Conservation (phyloP, 2,797 vertebrate genomes). For the Acrossocheilus fasciatus region DNA sequence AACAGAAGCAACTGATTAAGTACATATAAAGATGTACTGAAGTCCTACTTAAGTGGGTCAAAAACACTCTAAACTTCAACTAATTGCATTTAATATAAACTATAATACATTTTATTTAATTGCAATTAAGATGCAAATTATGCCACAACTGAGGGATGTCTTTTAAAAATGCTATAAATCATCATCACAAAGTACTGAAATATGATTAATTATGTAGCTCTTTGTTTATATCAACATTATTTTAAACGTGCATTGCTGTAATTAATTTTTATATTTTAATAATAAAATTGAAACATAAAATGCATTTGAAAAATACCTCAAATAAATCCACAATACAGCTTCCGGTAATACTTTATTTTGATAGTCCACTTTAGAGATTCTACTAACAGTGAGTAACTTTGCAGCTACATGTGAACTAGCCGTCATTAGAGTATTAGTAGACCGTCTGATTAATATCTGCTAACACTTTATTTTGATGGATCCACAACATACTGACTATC, state of each 20-base stretch:
- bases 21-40: background rate
- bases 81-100: too few relatives aligned
- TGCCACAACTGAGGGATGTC: background rate
- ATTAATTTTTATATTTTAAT: background rate
- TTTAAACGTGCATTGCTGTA: background rate
- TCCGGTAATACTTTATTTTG: too few relatives aligned
- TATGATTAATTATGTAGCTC: background rate
- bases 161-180: background rate
- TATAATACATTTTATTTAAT: too few relatives aligned
- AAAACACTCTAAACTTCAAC: background rate
- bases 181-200: background rate
- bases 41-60: background rate
- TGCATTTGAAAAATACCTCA: background rate
- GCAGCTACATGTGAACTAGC: too few relatives aligned
- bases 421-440: too few relatives aligned
- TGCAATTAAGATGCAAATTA: too few relatives aligned
- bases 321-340: background rate
- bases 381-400: too few relatives aligned
- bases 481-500: too few relatives aligned
- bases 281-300: background rate
- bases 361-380: too few relatives aligned
- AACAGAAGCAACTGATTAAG: background rate
- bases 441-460: too few relatives aligned
- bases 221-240: background rate
- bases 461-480: too few relatives aligned